Conservation (phyloP, 1,140 invertebrate genomes). For the Chelonus insularis region DNA sequence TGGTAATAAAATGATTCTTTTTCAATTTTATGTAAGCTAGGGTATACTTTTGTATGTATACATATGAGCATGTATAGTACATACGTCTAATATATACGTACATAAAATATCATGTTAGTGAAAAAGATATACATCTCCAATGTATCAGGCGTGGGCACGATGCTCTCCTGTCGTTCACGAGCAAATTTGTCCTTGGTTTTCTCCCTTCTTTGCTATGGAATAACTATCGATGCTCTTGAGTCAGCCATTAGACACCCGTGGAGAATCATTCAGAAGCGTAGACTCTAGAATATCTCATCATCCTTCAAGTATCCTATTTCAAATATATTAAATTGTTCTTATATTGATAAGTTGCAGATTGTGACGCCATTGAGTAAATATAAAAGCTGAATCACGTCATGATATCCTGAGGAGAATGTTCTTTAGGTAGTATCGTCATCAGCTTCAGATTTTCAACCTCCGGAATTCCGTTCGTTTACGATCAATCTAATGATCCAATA, state of each 20-base stretch:
- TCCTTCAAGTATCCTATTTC: neutral
- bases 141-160: conserved; percentile 2
- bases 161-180: conserved; percentile 5
- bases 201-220: neutral
- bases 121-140: conserved; percentile 9
- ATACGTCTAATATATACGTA: neutral
- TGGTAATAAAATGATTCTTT: too few species aligned
- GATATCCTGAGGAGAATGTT: too few species aligned
- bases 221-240: neutral
- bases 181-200: conserved; percentile 20
- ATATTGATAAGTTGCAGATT: neutral
- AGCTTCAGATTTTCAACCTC: too few species aligned
- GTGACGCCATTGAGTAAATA: neutral
- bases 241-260: neutral
- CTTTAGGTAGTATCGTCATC: too few species aligned
- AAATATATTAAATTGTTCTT: neutral
- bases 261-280: conserved; percentile 3
- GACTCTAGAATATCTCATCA: neutral
- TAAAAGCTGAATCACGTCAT: neutral
- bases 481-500: too few species aligned
- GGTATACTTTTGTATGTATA: too few species aligned
- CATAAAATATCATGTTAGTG: conserved; percentile 5
- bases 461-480: too few species aligned
- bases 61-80: neutral
- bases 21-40: too few species aligned